Evolutionary conservation across 2,113 vertebrate genomes (phyloP).

Genomic region (Maccullochella peelii): DNA sequence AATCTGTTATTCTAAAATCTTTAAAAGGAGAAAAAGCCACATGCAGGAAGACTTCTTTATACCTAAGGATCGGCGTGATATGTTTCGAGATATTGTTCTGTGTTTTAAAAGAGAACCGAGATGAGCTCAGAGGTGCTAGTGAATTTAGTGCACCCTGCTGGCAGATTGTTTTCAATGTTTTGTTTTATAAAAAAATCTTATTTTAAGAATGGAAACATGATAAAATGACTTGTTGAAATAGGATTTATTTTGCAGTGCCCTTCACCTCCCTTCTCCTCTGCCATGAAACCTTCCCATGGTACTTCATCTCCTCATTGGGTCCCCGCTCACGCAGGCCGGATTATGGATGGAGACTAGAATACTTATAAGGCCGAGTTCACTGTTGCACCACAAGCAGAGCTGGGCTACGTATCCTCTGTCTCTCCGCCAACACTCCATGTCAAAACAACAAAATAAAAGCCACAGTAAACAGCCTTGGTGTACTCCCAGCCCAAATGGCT

Average conservation of each 20-base stretch:
- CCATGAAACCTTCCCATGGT: conserved; percentile 68
- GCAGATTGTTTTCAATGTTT: conserved; percentile 44
- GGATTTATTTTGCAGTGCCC: conserved; percentile 33
- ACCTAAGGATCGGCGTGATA: neutral
- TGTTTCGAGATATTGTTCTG: conserved; percentile 14
- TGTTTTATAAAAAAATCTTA: neutral
- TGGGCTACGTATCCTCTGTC: conserved; percentile 17
- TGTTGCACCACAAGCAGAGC: conserved; percentile 47
- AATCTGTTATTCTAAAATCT: conserved; percentile 29
- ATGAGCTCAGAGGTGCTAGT: conserved; percentile 22
- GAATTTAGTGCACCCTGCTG: neutral
- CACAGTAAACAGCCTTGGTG: conserved; percentile 3
- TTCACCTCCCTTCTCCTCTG: conserved; percentile 28
- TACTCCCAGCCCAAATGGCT: conserved; percentile 2
- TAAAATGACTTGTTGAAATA: conserved; percentile 32
- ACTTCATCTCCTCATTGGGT: conserved; percentile 68
- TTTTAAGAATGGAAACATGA: conserved; percentile 33
- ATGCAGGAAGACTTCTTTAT: conserved; percentile 22
- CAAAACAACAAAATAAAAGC: conserved; percentile 54
- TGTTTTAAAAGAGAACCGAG: conserved; percentile 27
- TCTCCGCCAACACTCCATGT: conserved; percentile 25
- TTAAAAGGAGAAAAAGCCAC: conserved; percentile 21
- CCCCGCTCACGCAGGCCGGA: conserved; percentile 69
- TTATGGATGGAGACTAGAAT: conserved; percentile 72
- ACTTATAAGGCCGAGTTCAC: conserved; percentile 65